Conservation (phyloP, 2,797 vertebrate genomes). For the Neopelma chrysocephalum region DNA sequence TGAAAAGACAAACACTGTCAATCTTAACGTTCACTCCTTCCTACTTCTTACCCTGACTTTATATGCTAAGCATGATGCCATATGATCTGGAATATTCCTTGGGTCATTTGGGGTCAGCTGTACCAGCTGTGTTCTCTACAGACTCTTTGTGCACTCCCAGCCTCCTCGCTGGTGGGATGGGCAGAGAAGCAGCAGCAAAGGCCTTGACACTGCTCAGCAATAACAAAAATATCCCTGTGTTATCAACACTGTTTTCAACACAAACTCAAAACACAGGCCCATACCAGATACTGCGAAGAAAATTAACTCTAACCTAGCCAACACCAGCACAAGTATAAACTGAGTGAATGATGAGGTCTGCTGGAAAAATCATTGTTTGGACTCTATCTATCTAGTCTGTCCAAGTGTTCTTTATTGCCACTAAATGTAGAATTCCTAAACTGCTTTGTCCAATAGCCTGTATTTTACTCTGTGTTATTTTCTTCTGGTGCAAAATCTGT, state of each 20-base stretch:
- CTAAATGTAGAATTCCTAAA: background rate
- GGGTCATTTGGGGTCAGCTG: background rate
- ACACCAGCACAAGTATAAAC: background rate
- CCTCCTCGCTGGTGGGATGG: fast-evolving
- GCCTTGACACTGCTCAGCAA: background rate
- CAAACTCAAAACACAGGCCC: background rate
- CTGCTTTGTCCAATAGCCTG: background rate
- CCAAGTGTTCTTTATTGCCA: background rate
- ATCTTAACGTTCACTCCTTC: fast-evolving
- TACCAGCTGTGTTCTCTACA: background rate
- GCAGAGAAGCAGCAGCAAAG: background rate
- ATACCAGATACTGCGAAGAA: background rate
- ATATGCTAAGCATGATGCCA: background rate
- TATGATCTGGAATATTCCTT: background rate
- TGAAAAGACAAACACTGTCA: background rate
- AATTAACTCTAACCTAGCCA: background rate
- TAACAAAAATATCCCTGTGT: background rate
- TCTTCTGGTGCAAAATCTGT: background rate
- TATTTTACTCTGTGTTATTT: background rate
- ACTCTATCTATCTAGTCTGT: background rate
- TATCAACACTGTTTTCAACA: background rate
- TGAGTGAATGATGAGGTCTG: background rate
- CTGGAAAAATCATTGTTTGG: background rate
- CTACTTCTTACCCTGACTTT: background rate
- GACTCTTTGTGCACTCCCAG: fast-evolving